phyloP scores from a whole-genome alignment of 1,140 invertebrate genomes.

The Chlorops oryzae region DNA sequence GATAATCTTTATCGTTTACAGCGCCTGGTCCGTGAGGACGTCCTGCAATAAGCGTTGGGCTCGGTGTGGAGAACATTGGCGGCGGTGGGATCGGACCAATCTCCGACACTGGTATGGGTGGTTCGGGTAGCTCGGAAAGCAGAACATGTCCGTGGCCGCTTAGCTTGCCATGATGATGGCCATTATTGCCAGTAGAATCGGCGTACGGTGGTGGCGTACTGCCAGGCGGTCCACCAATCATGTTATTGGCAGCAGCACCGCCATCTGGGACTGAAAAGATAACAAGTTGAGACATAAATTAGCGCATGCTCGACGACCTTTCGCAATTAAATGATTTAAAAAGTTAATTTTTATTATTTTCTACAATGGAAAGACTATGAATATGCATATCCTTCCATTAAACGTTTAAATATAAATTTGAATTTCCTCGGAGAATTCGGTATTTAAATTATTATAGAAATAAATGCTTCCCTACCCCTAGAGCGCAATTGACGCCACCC shows the following conservation, averaged over 20 bases:
- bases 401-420: no score
- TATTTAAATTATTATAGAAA: no score
- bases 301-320: no score
- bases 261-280: conserved; percentile 56
- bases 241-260: conserved; percentile 46
- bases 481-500: no score
- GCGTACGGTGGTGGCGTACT: conserved; percentile 52
- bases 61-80: conserved; percentile 89
- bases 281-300: no score
- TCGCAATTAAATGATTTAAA: no score
- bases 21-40: conserved; percentile 50
- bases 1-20: conserved; percentile 46
- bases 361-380: no score
- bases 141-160: conserved; percentile 50
- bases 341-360: no score
- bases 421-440: no score
- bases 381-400: no score
- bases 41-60: conserved; percentile 60
- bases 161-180: conserved; percentile 44
- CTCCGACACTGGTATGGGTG: conserved; percentile 83
- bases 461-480: no score
- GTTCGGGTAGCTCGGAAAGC: conserved; percentile 80
- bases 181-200: conserved; percentile 46
- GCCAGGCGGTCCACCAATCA: conserved; percentile 50
- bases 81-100: conserved; percentile 92